Evolutionary conservation across 1,140 invertebrate species (phyloP), one percentile per base, ranked within the genome.

Genomic region (Zaprionus taronus): DNA sequence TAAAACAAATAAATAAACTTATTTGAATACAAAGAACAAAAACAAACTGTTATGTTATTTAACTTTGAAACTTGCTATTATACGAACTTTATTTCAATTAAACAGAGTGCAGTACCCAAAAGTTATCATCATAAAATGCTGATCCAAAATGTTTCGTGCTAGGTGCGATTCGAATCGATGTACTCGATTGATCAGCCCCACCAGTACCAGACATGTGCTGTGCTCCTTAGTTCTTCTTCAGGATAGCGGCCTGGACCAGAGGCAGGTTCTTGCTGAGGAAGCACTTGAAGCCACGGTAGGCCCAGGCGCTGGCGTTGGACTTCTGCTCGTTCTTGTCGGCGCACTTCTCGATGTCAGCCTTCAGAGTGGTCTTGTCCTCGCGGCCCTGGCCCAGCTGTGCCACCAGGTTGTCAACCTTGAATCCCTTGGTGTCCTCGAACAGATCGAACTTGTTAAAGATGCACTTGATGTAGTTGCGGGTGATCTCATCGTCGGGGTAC

Each of bases 401-500:
- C 20, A 93, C 72, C 58, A 93, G 69, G 44, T 93, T 84, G 28
- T 93, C 87, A 3, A 89, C 73, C 57, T 92, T 91, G 77, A 93
- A 92, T 34, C 92, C 92, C 78, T 89, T 83, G 61, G 76, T 78
- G 47, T 91, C 77, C 24, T 93, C 85, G 70, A 93, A 93, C 49
- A 93, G 77, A 36, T 91, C 83, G 76, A 93, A 91, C 62, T 92
- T 93, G 47, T 87, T 73, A 62, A 93, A 91, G 49, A 93, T 83
- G 77, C 92, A 93, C 70, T 93, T 76, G 41, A 93, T 92, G 62
- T 93, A 93, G 80, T 80, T 92, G 70, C 81, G 91, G 34, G 92
- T 93, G 65, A 91, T 87, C 55, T 93, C 92, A 79, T 93, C 92
- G 9, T 93, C 91, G 57, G 91, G 91, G 36, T 92, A 93, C n/a